Evolutionary conservation across 2,113 vertebrate genomes (phyloP), one percentile per base, ranked within the genome.

Genomic region (Pteronura brasiliensis): DNA sequence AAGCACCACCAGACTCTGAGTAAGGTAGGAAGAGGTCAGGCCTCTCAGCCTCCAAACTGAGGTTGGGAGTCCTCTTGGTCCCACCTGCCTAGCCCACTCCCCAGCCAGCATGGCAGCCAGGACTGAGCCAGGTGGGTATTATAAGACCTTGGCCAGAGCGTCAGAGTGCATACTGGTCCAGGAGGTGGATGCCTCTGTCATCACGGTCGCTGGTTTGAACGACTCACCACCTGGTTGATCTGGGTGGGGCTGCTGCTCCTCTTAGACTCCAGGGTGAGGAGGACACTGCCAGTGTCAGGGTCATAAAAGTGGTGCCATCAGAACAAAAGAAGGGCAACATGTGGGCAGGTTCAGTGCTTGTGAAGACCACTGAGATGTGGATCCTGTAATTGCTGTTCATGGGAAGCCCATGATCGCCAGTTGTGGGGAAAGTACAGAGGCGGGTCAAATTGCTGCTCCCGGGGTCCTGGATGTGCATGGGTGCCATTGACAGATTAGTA

Each of bases 111-210:
- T 79, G 36, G 69, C 0, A 25, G 91, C 82, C 84, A 92, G 95
- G 89, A 97, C 23, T 3, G 94, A 95, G 90, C 86, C 93, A 42
- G 57, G 90, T 42, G 82, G 94, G 74, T 71, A 95, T 99, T 99
- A 99, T 98, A 99, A 99, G 98, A 99, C 99, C 98, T 99, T 99
- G 98, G 99, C 99, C 21, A 99, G 99, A 97, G 99, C 99, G 0
- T 99, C 99, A 4, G 99, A 99, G 2, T 99, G 99, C 0, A 99
- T 99, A 2, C 99, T 99, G 98, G 18, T 99, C 99, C 17, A 99
- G 98, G 98, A 99, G 99, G 80, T 99, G 99, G 98, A 99, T 99
- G 97, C 99, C 99, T 92, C 99, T 99, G 97, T 99, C 99, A 3
- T 99, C 99, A 0, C 99, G 47, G 47, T 49, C 47, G 97, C 98